Evolutionary conservation across 2,113 vertebrate species (phyloP).

Genomic region (Callopanchax toddi): DNA sequence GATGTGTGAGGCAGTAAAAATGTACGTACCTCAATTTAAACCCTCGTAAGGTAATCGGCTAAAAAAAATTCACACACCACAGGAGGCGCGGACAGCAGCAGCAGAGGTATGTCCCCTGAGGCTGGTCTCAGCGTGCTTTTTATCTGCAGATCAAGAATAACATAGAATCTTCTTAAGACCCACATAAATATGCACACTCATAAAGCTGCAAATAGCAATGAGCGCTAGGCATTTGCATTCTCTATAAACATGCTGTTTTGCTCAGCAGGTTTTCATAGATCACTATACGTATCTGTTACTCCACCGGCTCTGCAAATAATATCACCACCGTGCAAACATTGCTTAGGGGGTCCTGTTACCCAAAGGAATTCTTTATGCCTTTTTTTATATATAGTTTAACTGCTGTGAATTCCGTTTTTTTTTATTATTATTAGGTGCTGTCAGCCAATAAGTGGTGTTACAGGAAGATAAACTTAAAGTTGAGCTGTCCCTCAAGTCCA

Average conservation of each 20-base stretch:
- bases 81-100: conserved; percentile 12
- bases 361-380: conserved; percentile 1
- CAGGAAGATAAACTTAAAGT: not conserved
- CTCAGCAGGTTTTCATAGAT: conserved; percentile 31
- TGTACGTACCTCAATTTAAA: conserved; percentile 8
- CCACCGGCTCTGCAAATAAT: conserved; percentile 9
- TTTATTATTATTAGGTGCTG: conserved; percentile 1
- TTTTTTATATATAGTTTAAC: conserved; percentile 13
- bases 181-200: conserved; percentile 45
- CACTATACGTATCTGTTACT: not conserved
- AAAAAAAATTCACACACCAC: conserved; percentile 10
- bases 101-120: conserved; percentile 7
- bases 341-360: not conserved
- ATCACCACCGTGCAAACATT: conserved; percentile 10
- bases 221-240: conserved; percentile 2
- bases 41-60: not conserved
- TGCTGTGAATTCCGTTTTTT: not conserved
- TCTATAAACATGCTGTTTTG: conserved; percentile 18
- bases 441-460: not conserved
- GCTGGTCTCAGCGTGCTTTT: conserved; percentile 5
- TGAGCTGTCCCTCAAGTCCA: not conserved
- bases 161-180: conserved; percentile 20
- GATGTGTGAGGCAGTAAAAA: conserved; percentile 20
- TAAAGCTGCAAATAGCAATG: conserved; percentile 18
- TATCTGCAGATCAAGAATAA: conserved; percentile 38